phyloP scores from a whole-genome alignment of 37 sponge, comb jelly and placozoan genomes.

The Amphimedon queenslandica region DNA sequence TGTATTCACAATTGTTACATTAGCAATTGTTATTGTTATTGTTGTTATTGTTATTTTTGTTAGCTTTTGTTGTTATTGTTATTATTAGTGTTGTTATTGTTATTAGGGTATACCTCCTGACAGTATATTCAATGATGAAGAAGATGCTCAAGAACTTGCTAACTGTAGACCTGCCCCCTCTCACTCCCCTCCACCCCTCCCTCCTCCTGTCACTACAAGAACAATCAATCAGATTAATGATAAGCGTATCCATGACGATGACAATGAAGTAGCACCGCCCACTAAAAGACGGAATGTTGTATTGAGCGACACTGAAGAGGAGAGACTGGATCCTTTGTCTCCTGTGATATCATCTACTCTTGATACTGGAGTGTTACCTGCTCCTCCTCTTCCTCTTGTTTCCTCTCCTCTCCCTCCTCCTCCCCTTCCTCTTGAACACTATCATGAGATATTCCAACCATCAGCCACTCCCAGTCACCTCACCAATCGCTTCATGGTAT shows the following conservation, averaged over 20 bases:
- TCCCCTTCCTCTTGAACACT: too few relatives aligned
- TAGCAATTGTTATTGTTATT: too few relatives aligned
- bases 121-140: slow-evolving; percentile 25
- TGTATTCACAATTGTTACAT: too few relatives aligned
- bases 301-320: neutral
- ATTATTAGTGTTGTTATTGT: neutral
- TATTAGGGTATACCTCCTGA: slow-evolving; percentile 43
- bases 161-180: neutral
- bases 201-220: neutral
- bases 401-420: too few relatives aligned
- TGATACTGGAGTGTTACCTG: too few relatives aligned
- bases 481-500: slow-evolving; percentile 8
- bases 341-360: neutral
- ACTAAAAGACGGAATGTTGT: slow-evolving; percentile 11
- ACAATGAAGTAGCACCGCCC: slow-evolving; percentile 10
- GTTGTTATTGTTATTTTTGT: too few relatives aligned
- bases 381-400: too few relatives aligned
- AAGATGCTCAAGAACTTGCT: too few relatives aligned
- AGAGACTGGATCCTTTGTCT: neutral
- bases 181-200: too few relatives aligned
- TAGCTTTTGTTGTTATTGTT: neutral
- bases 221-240: neutral
- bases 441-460: slow-evolving; percentile 39
- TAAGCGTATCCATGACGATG: slow-evolving; percentile 11
- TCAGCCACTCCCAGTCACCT: slow-evolving; percentile 6